Conservation (phyloP, 2,113 vertebrate species). For the Pedionomus torquatus region DNA sequence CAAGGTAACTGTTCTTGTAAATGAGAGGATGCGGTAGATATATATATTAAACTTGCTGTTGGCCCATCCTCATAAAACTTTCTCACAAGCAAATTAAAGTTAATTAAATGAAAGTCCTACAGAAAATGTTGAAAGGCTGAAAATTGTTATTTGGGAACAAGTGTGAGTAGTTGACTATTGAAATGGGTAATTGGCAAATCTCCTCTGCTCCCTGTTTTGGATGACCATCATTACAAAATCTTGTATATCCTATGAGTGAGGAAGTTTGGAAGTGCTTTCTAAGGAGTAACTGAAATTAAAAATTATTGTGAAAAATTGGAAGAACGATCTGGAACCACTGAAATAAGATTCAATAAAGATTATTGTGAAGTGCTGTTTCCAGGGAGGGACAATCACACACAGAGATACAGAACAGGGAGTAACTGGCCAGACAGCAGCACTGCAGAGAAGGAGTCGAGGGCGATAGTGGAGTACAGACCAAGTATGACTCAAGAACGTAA, state of each 20-base stretch:
- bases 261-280: not conserved
- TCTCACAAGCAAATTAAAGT: not conserved
- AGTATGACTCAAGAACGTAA: not conserved
- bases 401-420: not conserved
- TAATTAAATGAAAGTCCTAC: not conserved
- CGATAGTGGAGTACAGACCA: not conserved
- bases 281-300: not conserved
- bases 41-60: not conserved
- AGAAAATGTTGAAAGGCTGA: not conserved
- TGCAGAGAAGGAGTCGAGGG: not conserved
- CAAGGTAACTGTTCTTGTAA: not conserved
- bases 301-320: not conserved
- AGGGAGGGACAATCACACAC: not conserved
- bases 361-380: not conserved
- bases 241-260: not conserved
- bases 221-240: not conserved
- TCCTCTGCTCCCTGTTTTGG: not conserved
- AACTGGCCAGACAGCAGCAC: not conserved
- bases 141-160: not conserved
- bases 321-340: not conserved
- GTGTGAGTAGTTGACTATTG: not conserved
- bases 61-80: not conserved
- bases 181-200: not conserved
- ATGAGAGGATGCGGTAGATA: not conserved
- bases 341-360: not conserved